Evolutionary conservation across 2,888 invertebrate species (phyloP), one percentile per base, ranked within the genome.

Genomic region (Lithophane semibrunnea): DNA sequence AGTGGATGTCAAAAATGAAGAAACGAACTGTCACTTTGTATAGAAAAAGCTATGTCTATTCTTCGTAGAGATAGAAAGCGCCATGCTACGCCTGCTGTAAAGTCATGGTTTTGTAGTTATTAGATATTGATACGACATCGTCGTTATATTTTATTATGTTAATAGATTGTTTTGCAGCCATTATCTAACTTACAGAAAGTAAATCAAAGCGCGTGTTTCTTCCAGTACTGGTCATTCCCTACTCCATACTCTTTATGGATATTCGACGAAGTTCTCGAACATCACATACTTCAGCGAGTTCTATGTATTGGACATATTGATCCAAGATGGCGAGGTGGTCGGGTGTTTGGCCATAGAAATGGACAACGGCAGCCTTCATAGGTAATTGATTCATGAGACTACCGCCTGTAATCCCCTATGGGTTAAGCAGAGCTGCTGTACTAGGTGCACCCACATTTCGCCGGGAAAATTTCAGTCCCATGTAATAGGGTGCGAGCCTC

Each of bases 211-310:
- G 42, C 12, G 8, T 42, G 10, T 72, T 56, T 58, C 69, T 91
- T 88, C 73, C 88, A 97, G 99, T 91, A 99, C 99, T 0, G 99
- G 99, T 0, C 99, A 99, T 95, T 99, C 99, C 0, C 97, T 99
- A 56, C 97, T 99, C 47, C 99, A 99, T 95, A 99, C 99, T 0
- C 97, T 99, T 1, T 99, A 99, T 91, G 99, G 99, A 0, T 98
- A 99, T 94, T 99, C 99, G 5, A 97, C 99, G 0, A 97, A 99
- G 88, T 98, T 98, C 89, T 99, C 98, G 92, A 98, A 99, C 92
- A 99, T 99, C 91, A 98, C 99, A 87, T 98, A 99, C 92, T 99
- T 99, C 91, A 97, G 99, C 24, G 99, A 99, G 94, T 99, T 98
- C 94, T 99, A 99, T 91, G 99, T 99, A 0, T 93, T 99, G 87